Evolutionary conservation across 2,113 vertebrate species (phyloP).

Genomic region (Dicrurus megarhynchus): DNA sequence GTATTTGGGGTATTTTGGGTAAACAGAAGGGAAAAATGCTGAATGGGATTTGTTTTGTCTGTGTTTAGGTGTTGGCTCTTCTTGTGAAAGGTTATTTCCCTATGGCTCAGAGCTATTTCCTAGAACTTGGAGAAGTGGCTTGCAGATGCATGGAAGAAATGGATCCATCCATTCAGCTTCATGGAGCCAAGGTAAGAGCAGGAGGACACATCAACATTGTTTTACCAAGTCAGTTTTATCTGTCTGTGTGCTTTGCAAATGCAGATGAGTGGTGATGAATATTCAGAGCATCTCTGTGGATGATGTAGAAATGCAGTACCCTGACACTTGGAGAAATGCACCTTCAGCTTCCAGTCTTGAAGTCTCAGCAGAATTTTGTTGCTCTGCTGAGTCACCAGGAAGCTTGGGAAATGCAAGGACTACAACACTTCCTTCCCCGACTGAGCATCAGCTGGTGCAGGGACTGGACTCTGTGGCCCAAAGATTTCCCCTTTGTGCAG

Average conservation of each 20-base stretch:
- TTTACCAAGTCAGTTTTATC: background rate
- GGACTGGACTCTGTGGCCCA: background rate
- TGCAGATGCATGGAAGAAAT: slow-evolving; percentile 86
- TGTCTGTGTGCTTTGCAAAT: background rate
- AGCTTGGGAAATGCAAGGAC: background rate
- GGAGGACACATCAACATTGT: fast-evolving
- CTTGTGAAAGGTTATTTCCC: slow-evolving; percentile 93
- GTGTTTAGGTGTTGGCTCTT: slow-evolving; percentile 84
- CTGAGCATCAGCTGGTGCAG: background rate
- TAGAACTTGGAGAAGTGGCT: slow-evolving; percentile 87
- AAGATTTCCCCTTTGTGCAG: background rate
- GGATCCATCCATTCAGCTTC: slow-evolving; percentile 89
- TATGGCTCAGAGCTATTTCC: slow-evolving; percentile 78
- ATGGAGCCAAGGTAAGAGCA: slow-evolving; percentile 87
- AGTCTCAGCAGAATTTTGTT: background rate
- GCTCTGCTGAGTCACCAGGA: background rate
- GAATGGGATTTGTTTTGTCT: background rate
- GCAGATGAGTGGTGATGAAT: background rate
- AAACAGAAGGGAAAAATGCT: background rate
- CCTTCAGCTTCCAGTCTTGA: background rate
- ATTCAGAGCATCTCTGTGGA: background rate
- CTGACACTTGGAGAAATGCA: background rate
- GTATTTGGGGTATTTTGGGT: background rate
- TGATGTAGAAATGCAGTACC: background rate
- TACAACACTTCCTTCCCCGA: background rate